Evolutionary conservation across 2,113 vertebrate genomes (phyloP).

Genomic region (Silurus asotus): DNA sequence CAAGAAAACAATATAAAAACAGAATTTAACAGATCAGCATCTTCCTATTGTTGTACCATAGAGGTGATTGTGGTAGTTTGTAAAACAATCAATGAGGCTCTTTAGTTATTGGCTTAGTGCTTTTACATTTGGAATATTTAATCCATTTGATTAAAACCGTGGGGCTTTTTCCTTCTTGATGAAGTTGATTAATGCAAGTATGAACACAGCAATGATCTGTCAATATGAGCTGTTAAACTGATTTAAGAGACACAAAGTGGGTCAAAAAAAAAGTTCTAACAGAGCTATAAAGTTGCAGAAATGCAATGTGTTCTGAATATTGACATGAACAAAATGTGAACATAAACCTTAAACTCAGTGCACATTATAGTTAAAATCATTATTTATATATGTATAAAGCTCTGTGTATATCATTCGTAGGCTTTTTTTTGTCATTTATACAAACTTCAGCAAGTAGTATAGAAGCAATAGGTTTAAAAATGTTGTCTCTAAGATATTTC

Average conservation of each 20-base stretch:
- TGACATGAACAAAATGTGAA: background rate
- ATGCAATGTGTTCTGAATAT: background rate
- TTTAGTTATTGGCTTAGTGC: background rate
- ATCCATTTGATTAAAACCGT: background rate
- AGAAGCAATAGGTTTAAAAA: background rate
- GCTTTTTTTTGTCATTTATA: background rate
- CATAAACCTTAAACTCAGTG: background rate
- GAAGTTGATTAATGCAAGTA: background rate
- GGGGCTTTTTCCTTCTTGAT: background rate
- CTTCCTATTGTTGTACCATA: background rate
- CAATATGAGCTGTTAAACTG: background rate
- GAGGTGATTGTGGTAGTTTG: background rate
- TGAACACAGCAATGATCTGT: background rate
- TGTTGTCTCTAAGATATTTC: background rate
- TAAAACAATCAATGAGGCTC: background rate
- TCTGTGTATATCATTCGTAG: background rate
- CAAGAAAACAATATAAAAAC: background rate
- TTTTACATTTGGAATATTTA: background rate
- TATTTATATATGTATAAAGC: background rate
- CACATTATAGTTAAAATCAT: too few species aligned
- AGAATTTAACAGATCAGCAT: background rate
- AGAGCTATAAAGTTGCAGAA: background rate
- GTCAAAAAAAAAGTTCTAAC: background rate
- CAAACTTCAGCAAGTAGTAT: background rate
- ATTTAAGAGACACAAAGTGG: background rate